Percentiles rank a stretch among this genome's conserved stretches.
Evolutionary conservation across 2,113 vertebrate species (phyloP).

Genomic region (Camarhynchus parvulus): DNA sequence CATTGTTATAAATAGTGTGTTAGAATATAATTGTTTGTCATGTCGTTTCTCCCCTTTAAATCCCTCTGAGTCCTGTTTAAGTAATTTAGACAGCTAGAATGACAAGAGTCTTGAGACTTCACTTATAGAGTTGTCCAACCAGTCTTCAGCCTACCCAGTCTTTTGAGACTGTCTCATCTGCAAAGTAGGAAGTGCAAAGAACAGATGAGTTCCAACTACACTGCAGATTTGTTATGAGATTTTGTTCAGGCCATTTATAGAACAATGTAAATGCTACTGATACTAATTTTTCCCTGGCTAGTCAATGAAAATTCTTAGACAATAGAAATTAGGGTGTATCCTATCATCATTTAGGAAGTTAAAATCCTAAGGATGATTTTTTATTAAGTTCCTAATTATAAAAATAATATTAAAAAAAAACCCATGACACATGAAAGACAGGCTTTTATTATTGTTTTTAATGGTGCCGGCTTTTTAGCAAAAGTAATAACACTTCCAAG

Average conservation of each 20-base stretch:
- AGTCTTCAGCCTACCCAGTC: constrained; percentile 76
- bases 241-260: constrained; percentile 59
- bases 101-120: constrained; percentile 89
- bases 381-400: neutral
- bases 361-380: neutral
- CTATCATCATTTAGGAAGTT: neutral
- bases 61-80: constrained; percentile 85
- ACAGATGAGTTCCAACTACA: constrained; percentile 74
- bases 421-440: neutral
- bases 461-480: neutral
- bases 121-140: constrained; percentile 86
- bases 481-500: neutral
- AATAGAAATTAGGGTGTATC: neutral
- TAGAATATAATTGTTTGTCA: constrained; percentile 93
- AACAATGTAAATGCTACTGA: constrained; percentile 54
- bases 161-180: constrained; percentile 77
- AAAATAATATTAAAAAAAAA: neutral
- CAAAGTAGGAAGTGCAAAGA: constrained; percentile 75
- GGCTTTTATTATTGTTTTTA: neutral
- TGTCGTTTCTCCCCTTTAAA: constrained; percentile 86
- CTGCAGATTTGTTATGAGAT: constrained; percentile 70
- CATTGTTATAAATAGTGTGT: constrained; percentile 88
- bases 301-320: constrained; percentile 22
- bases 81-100: constrained; percentile 88
- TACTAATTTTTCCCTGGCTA: constrained; percentile 63